These are phyloP conservation scores for Phengaris arion DNA, from an alignment of 2,888 invertebrate species.

Conservation along the genomic window DNA sequence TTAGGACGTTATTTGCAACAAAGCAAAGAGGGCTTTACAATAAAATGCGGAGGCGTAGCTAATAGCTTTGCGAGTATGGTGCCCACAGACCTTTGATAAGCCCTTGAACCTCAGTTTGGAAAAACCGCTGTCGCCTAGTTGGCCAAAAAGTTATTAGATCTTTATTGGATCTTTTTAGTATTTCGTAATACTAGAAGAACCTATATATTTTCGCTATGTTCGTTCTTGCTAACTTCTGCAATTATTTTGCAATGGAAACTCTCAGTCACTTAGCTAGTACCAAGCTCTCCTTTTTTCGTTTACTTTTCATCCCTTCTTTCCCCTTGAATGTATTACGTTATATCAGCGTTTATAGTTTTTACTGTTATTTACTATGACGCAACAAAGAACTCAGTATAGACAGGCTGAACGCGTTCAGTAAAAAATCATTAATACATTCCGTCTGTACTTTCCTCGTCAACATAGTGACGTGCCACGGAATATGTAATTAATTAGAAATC, in stretches of 20 bases:
- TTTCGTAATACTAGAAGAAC: no score
- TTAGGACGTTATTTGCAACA: neutral
- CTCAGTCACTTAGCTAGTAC: no score
- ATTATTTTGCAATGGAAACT: no score
- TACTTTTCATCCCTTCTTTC: neutral
- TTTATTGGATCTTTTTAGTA: no score
- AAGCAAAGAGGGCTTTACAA: neutral
- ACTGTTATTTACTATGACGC: neutral
- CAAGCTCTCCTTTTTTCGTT: no score
- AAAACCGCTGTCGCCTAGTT: neutral
- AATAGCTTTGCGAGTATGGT: neutral
- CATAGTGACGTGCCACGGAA: slow-evolving; percentile 15
- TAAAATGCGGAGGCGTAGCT: neutral
- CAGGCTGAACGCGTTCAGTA: neutral
- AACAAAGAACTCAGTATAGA: neutral
- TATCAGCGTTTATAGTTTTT: neutral
- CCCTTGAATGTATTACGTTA: neutral
- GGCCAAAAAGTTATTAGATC: neutral
- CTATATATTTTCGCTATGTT: no score
- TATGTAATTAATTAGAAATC: slow-evolving; percentile 22
- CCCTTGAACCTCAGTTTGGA: neutral
- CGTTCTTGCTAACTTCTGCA: no score
- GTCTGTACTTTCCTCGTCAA: slow-evolving; percentile 12
- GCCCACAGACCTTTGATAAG: neutral
- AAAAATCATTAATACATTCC: slow-evolving; percentile 10